Percentiles rank a stretch among this genome's conserved stretches.
phyloP scores from a whole-genome alignment of 2,888 invertebrate genomes.

The Heteromurus nitidus region DNA sequence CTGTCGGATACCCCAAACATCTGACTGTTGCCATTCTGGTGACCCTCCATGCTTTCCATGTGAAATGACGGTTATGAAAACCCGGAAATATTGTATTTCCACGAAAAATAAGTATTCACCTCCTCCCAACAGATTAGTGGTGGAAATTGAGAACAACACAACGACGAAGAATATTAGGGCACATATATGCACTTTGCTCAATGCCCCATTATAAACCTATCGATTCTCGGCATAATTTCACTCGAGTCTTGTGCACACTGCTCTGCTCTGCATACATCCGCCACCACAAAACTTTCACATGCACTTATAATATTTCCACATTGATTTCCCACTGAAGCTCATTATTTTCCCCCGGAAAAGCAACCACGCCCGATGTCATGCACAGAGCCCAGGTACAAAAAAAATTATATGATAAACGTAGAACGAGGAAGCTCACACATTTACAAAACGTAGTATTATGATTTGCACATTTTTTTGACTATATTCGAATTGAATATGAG shows the following conservation, averaged over 20 bases:
- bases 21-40: slow-evolving; percentile 64
- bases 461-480: no score
- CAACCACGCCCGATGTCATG: no score
- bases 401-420: no score
- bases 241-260: not conserved
- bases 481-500: not conserved
- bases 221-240: not conserved
- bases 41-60: slow-evolving; percentile 49
- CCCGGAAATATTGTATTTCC: not conserved
- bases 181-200: not conserved
- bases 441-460: not conserved
- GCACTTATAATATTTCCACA: no score
- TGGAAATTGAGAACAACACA: no score
- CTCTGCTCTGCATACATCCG: not conserved
- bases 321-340: not conserved
- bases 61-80: not conserved
- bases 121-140: no score
- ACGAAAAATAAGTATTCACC: not conserved
- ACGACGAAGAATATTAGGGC: not conserved
- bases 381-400: no score
- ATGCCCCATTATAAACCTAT: not conserved
- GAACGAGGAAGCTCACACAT: not conserved
- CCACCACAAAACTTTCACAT: not conserved
- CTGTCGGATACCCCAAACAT: slow-evolving; percentile 39
- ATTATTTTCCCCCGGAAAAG: not conserved